Evolutionary conservation across 2,113 vertebrate species (phyloP), one percentile per base, ranked within the genome.

Genomic region (Phyllopteryx taeniolatus): DNA sequence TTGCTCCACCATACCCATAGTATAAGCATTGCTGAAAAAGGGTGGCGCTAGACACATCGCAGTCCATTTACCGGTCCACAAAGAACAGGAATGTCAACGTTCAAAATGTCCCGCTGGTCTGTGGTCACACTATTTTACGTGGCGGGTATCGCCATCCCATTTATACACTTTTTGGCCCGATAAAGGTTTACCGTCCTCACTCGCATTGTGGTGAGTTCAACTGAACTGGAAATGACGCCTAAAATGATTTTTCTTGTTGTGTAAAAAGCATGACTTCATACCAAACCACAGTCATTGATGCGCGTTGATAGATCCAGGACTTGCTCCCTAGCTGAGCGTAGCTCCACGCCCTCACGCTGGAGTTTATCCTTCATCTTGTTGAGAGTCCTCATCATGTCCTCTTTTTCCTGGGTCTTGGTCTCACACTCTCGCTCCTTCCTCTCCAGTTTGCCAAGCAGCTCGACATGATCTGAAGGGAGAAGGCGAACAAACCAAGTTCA

Each of bases 351-450:
- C 90, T 98, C 96, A 0, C 95, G 95, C 88, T 96, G 95, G 47
- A 98, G 92, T 73, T 98, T 99, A 91, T 98, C 97, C 91, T 97
- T 99, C 97, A 99, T 99, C 91, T 98, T 99, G 85, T 99, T 99
- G 81, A 99, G 85, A 0, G 97, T 98, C 91, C 95, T 96, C 97
- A 99, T 99, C 97, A 98, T 99, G 71, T 98, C 97, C 4, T 99
- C 97, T 75, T 96, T 99, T 83, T 99, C 97, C 78, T 96, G 88
- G 0, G 97, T 98, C 90, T 98, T 99, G 8, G 94, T 96, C 27
- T 99, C 96, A 22, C 97, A 99, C 84, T 99, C 97, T 0, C 97
- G 82, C 76, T 98, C 97, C 79, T 98, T 99, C 90, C 93, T 94
- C 87, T 99, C 97, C 68, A 99, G 88, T 66, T 93, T 94, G 69